Evolutionary conservation across 2,113 vertebrate genomes (phyloP).

Genomic region (Coptodon rendalli): DNA sequence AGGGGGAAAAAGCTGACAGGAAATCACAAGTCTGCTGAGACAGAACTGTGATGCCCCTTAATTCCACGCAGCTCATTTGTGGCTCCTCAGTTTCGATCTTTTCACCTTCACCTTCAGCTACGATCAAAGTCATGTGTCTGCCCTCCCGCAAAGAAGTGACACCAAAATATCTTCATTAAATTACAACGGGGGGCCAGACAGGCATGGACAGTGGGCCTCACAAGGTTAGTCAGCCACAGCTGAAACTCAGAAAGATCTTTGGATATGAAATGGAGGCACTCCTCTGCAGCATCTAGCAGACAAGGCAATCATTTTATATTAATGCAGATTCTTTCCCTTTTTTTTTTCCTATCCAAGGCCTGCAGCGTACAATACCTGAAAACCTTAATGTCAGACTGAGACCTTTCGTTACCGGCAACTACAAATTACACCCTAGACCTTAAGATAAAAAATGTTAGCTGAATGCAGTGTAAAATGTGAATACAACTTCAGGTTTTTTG

Average conservation of each 20-base stretch:
- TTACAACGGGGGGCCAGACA: slow-evolving; percentile 32
- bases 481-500: neutral
- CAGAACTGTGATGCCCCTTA: slow-evolving; percentile 39
- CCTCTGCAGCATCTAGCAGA: neutral
- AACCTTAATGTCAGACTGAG: neutral
- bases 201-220: slow-evolving; percentile 22
- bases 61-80: slow-evolving; percentile 34
- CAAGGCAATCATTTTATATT: neutral
- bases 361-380: neutral
- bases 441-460: neutral
- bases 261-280: slow-evolving; percentile 38
- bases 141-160: slow-evolving; percentile 2
- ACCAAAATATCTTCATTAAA: slow-evolving; percentile 50
- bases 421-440: neutral
- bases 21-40: slow-evolving; percentile 51
- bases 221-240: slow-evolving; percentile 38
- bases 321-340: neutral
- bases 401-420: neutral
- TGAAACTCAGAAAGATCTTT: slow-evolving; percentile 40
- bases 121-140: slow-evolving; percentile 46
- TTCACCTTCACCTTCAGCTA: slow-evolving; percentile 37
- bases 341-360: neutral
- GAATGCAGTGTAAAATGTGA: neutral
- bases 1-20: neutral
- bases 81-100: slow-evolving; percentile 9